Conservation (phyloP, 2,113 vertebrate species). For the Trematocara marginatum region DNA sequence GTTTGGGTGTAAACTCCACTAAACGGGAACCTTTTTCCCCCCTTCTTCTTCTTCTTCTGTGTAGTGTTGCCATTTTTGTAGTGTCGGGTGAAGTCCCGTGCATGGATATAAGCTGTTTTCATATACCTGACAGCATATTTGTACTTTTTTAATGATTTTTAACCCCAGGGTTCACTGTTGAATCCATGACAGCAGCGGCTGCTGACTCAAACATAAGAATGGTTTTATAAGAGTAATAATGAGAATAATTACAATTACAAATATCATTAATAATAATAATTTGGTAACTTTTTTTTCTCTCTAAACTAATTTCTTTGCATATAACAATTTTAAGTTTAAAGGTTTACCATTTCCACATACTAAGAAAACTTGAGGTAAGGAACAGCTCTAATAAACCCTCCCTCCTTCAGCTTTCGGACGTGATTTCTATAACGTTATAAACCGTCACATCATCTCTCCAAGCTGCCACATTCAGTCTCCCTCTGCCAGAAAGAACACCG, state of each 20-base stretch:
- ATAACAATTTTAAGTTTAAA: conserved; percentile 76
- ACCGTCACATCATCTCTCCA: conserved; percentile 12
- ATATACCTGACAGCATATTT: neutral
- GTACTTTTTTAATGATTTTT: neutral
- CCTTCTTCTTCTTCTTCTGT: neutral
- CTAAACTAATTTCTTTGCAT: conserved; percentile 79
- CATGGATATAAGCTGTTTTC: neutral
- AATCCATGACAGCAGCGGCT: conserved; percentile 13
- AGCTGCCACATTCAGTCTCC: conserved; percentile 9
- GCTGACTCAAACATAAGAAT: conserved; percentile 45
- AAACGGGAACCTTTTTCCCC: neutral
- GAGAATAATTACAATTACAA: conserved; percentile 53
- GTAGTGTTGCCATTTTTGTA: conserved; percentile 43
- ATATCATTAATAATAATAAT: conserved; percentile 68
- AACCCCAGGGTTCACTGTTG: conserved; percentile 23
- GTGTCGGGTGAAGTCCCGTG: conserved; percentile 32
- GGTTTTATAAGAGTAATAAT: conserved; percentile 32
- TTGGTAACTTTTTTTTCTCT: conserved; percentile 70
- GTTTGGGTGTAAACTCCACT: neutral
- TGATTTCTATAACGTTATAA: conserved; percentile 37
- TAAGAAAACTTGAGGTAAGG: conserved; percentile 73
- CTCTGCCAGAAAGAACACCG: conserved; percentile 26
- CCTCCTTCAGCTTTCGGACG: conserved; percentile 43
- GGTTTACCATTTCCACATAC: conserved; percentile 71
- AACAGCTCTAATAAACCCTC: conserved; percentile 54